Evolutionary conservation across 2,797 vertebrate genomes (phyloP).

Genomic region (Pteronotus mesoamericanus): DNA sequence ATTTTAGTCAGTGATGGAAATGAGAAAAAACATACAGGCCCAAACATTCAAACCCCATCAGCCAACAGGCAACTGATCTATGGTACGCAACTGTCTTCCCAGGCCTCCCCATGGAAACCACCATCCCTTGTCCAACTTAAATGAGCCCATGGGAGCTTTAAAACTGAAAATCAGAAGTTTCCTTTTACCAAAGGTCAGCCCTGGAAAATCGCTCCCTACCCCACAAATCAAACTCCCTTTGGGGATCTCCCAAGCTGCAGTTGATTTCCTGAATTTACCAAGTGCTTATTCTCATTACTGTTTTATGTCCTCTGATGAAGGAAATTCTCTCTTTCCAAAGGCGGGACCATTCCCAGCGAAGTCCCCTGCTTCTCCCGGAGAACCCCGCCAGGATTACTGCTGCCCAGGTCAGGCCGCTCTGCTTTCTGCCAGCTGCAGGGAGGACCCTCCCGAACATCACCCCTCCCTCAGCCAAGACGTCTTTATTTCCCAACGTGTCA

Average conservation of each 20-base stretch:
- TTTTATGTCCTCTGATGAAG: conserved; percentile 24
- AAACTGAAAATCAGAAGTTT: conserved; percentile 59
- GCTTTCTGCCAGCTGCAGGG: not conserved
- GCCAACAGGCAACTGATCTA: not conserved
- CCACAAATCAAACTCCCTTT: conserved; percentile 23
- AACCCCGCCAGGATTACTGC: not conserved
- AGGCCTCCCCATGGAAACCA: not conserved
- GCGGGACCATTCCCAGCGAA: not conserved
- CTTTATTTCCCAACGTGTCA: not conserved
- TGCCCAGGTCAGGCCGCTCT: not conserved
- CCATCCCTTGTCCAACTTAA: not conserved
- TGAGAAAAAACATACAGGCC: not conserved
- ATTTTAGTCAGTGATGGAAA: not conserved
- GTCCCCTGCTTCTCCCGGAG: not conserved
- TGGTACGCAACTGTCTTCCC: not conserved
- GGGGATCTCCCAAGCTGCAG: conserved; percentile 37
- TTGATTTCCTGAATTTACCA: conserved; percentile 56
- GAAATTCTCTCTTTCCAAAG: conserved; percentile 39
- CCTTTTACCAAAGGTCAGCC: conserved; percentile 49
- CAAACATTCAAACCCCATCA: not conserved
- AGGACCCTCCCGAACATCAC: not conserved
- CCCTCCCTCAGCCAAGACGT: not conserved
- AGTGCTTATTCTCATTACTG: not conserved
- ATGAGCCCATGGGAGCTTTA: conserved; percentile 28
- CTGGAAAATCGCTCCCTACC: conserved; percentile 46